Percentiles rank a stretch among this genome's conserved stretches.
Evolutionary conservation across 2,113 vertebrate species (phyloP).

Genomic region (Petaurus breviceps): DNA sequence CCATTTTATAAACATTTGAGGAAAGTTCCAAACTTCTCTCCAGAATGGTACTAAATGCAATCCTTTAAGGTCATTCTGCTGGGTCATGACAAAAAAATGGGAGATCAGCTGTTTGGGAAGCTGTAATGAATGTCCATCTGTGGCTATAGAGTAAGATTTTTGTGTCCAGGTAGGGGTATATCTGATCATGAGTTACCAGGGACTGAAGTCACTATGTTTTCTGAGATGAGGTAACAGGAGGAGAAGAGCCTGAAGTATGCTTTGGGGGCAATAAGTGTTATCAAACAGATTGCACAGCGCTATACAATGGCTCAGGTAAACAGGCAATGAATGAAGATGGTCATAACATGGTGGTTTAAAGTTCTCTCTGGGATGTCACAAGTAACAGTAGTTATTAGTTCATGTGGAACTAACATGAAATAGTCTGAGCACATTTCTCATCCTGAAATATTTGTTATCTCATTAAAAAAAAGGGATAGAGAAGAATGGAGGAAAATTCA

Average conservation of each 20-base stretch:
- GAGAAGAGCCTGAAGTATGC: neutral
- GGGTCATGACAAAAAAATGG: neutral
- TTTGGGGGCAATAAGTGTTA: slow-evolving; percentile 27
- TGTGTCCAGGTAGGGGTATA: slow-evolving; percentile 1
- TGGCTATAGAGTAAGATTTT: neutral
- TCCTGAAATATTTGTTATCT: slow-evolving; percentile 52
- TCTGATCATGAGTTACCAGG: neutral
- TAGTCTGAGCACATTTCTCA: slow-evolving; percentile 4
- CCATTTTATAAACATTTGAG: neutral
- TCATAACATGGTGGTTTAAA: neutral
- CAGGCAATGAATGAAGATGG: slow-evolving; percentile 3
- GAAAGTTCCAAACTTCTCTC: neutral
- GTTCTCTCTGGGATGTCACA: slow-evolving; percentile 4
- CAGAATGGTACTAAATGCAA: neutral
- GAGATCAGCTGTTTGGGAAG: slow-evolving; percentile 16
- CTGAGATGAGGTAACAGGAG: neutral
- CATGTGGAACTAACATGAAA: neutral
- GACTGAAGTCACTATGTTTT: slow-evolving; percentile 30
- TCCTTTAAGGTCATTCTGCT: slow-evolving; percentile 11
- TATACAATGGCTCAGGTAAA: slow-evolving; percentile 9
- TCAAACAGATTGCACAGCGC: neutral
- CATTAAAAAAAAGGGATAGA: neutral
- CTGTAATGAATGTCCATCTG: neutral
- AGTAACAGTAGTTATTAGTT: slow-evolving; percentile 4
- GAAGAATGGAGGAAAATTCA: slow-evolving; percentile 19